Base-by-base conservation (phyloP, 2,113 vertebrate species). In the Fregetta grallaria region DNA sequence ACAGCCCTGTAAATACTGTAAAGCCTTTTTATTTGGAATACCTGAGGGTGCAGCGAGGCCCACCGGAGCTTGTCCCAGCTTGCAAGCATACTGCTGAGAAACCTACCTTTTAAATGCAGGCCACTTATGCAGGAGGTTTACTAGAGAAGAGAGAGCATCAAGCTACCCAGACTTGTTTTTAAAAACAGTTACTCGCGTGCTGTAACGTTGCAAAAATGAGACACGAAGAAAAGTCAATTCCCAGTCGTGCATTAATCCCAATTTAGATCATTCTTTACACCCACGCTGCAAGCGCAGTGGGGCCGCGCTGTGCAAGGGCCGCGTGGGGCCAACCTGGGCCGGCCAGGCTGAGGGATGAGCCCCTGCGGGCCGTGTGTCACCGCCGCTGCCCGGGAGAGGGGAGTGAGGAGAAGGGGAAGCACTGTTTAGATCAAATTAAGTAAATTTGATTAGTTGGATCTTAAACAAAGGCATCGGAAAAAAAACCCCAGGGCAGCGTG, bases 31-130 rank as follows among this genome's bases (percentile, higher is more conserved):
- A 59, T 87, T 21, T 86, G 58, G 66, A 87, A 88, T 76, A 87
- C 62, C 80, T 78, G 61, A 75, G 52, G 47, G 38, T 42, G 40
- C 74, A 87, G 40, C 4, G 14, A 73, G 71, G 40, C 53, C 58
- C 70, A 73, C 36, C 16, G 2, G 42, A 45, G 45, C 92, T 89
- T 94, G 91, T 94, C 80, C 32, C 63, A 94, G 66, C 92, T 94
- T 92, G 80, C 10, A 13, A 62, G 30, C 29, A 10, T 11, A 2
- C 40, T 81, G 47, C 83, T 89, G 56, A 88, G 77, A 81, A 85
- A 72, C 40, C 20, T 59, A 47, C 74, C 26, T 58, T 67, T 29
- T 62, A 74, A 81, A 74, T 13, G 49, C 53, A 58, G 38, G 40
- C 17, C 12, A 7, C 30, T 86, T 58, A 4, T 38, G n/a, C 25